Evolutionary conservation across 1,140 invertebrate species (phyloP), one percentile per base, ranked within the genome.

Genomic region (Galleria mellonella): DNA sequence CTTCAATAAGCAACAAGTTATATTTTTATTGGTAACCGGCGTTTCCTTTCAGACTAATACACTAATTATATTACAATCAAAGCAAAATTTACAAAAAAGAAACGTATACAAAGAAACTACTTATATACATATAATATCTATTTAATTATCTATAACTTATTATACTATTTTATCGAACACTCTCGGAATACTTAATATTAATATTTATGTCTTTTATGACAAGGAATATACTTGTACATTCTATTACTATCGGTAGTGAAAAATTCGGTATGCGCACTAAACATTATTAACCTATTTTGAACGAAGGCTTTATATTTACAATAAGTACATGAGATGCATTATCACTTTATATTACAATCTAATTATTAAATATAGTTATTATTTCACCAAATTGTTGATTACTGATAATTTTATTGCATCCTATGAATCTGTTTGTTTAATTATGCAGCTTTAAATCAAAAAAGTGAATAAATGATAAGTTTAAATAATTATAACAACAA

Each of bases 21-120:
- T 82, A 81, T 68, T 71, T 83, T 75, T 83, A 83, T 77, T 85
- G 82, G 82, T 85, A 85, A 85, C 82, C 82, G 75, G 78, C 82
- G 78, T 76, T 85, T 85, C 64, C 70, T 83, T 69, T 85, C 76
- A 85, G 82, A 85, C 82, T 85, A 85, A 67, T 74, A 79, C 63
- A 78, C 78, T 85, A 85, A 83, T 67, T 71, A 74, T 62, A 59
- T 70, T 79, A 79, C 62, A 77, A 70, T 68, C 55, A 65, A 81
- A 78, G 73, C 72, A 62, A 79, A 78, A 79, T 78, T 72, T 83
- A 78, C 73, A 81, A 62, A 64, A 66, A 23, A 69, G 54, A 41
- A 42, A 45, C 71, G 17, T 69, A 61, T 71, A 78, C 62, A 78
- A 65, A 62, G 60, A 65, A 55, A 53, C 53, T 78, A 72, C 61